Percentiles rank a stretch among this genome's conserved stretches.
phyloP scores from a whole-genome alignment of 2,888 invertebrate species.

The Pyrocoelia pectoralis region DNA sequence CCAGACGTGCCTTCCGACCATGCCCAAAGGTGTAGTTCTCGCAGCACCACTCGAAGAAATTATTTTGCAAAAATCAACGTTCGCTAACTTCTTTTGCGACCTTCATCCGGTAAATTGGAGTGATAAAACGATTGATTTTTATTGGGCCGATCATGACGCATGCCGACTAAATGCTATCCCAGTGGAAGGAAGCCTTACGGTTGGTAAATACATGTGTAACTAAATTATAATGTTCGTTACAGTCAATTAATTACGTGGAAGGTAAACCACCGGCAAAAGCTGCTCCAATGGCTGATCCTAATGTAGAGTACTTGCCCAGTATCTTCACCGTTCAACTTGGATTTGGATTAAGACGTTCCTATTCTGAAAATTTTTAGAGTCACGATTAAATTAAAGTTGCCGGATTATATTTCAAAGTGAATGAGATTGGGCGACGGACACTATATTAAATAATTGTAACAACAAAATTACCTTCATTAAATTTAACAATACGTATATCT shows the following conservation, averaged over 20 bases:
- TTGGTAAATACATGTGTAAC: background rate
- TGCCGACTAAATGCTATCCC: constrained; percentile 44
- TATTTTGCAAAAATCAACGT: constrained; percentile 51
- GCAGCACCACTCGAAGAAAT: constrained; percentile 42
- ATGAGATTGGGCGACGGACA: constrained; percentile 22
- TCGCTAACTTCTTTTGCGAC: constrained; percentile 63
- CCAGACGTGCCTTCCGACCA: constrained; percentile 31
- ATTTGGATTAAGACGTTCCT: constrained; percentile 51
- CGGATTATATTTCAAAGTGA: constrained; percentile 12
- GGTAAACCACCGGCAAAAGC: constrained; percentile 20
- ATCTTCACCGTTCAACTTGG: constrained; percentile 61
- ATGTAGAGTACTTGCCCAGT: constrained; percentile 55
- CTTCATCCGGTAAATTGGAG: constrained; percentile 64
- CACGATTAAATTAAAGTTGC: too few species aligned
- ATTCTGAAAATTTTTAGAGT: too few species aligned
- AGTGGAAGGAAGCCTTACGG: constrained; percentile 55
- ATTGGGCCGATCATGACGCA: constrained; percentile 63
- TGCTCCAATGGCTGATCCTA: constrained; percentile 12
- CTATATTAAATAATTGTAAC: constrained; percentile 34
- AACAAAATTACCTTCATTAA: constrained; percentile 26
- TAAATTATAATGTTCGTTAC: background rate
- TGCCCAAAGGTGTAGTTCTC: background rate
- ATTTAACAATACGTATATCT: constrained; percentile 7
- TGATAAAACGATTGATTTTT: constrained; percentile 63
- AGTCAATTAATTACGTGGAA: constrained; percentile 37